These are phyloP conservation scores for Atrichornis clamosus DNA, from an alignment of 2,113 vertebrate genomes.

Conservation along the genomic window DNA sequence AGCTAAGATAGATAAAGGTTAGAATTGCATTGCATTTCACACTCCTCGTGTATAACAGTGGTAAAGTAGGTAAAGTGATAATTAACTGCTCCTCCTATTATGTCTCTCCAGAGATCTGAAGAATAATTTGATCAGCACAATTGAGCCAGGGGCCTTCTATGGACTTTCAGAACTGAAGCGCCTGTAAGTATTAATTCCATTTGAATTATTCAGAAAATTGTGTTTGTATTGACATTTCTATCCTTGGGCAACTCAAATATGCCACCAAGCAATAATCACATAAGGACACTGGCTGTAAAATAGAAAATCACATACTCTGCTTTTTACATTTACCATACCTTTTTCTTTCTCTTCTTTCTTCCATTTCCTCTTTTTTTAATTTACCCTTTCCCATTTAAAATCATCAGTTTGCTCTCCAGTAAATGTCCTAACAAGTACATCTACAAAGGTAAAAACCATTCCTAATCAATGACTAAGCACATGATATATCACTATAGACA, in stretches of 20 bases:
- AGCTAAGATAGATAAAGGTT: neutral
- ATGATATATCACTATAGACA: neutral
- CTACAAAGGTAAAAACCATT: neutral
- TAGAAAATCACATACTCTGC: neutral
- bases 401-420: neutral
- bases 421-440: neutral
- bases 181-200: conserved; percentile 81
- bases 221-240: conserved; percentile 24
- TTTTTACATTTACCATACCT: neutral
- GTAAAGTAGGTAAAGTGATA: conserved; percentile 16
- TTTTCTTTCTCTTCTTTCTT: neutral
- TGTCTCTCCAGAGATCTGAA: conserved; percentile 82
- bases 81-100: conserved; percentile 41
- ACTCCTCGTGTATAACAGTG: neutral
- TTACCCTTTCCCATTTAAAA: neutral
- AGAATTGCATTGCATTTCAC: neutral
- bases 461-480: neutral
- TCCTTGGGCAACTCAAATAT: conserved; percentile 15
- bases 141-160: conserved; percentile 83
- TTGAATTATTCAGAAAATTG: conserved; percentile 40
- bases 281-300: neutral
- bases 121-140: conserved; percentile 85
- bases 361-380: neutral
- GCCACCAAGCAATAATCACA: conserved; percentile 25
- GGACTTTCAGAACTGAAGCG: conserved; percentile 81